These are phyloP conservation scores for Numida meleagris DNA, from an alignment of 2,113 vertebrate genomes.

Conservation along the genomic window DNA sequence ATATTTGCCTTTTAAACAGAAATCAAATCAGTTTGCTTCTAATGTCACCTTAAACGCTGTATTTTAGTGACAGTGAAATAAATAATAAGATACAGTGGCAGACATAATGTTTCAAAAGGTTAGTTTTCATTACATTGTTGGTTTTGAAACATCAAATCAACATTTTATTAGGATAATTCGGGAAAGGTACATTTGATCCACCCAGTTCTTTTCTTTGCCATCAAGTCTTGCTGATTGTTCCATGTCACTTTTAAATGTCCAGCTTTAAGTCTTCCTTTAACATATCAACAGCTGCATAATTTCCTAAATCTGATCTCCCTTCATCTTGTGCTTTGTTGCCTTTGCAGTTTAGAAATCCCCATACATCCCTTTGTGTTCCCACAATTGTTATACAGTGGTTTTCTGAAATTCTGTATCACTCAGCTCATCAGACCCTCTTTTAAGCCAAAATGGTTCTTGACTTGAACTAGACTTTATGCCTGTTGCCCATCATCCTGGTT, in stretches of 20 bases:
- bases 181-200: not conserved
- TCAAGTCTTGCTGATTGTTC: not conserved
- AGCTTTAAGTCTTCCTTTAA: not conserved
- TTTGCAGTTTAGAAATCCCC: not conserved
- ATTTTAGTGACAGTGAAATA: not conserved
- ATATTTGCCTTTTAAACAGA: slow-evolving; percentile 33
- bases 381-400: not conserved
- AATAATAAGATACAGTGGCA: not conserved
- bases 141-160: not conserved
- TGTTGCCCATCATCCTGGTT: not conserved
- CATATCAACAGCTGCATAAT: not conserved
- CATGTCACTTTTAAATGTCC: not conserved
- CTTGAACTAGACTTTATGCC: not conserved
- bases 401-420: not conserved
- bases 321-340: not conserved
- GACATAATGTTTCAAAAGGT: not conserved
- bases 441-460: not conserved
- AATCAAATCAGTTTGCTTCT: slow-evolving; percentile 25
- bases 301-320: not conserved
- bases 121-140: not conserved
- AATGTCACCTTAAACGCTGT: not conserved
- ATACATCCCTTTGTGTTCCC: not conserved
- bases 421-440: not conserved
- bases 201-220: not conserved
- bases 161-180: not conserved